Evolutionary conservation across 2,888 invertebrate genomes (phyloP), one percentile per base, ranked within the genome.

Genomic region (Acleris sparsana): DNA sequence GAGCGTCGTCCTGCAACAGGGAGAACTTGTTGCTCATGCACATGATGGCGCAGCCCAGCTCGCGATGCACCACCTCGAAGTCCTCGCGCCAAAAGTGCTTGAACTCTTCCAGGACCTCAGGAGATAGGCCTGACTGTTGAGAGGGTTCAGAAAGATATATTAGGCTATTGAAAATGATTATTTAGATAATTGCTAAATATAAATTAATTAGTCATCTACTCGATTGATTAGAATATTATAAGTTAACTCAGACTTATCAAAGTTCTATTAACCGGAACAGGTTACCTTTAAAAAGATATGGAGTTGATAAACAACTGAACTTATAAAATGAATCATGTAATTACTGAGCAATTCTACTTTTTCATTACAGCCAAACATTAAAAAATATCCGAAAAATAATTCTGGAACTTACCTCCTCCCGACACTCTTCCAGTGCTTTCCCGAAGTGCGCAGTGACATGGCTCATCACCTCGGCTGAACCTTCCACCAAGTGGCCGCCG

Each of bases 1-100:
- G 79, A n/a, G 84, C 77, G 68, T 92, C 89, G 1, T 89, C 91
- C 59, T 91, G 79, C 79, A 92, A 73, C 49, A 92, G 77, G 0
- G 84, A 81, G 75, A 92, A 89, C 82, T 91, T 91, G 77, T 90
- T 87, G 73, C 88, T 88, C 92, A 92, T 92, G 80, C 92, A 92
- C 77, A 92, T 88, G 77, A 92, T 83, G 67, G 92, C 91, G 67
- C 92, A 92, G 75, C 92, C 92, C 53, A 92, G 82, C 80, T 92
- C 92, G 1, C 92, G 85, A 75, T 92, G 89, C 43, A 89, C 89
- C 70, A 92, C 85, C 65, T 91, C 88, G 71, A 91, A 92, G 65
- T 90, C 88, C 44, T 90, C 91, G 66, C 85, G 82, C 92, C 92
- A 92, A 79, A 91, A 92, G 72, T 92, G 88, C 63, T 89, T 80